Evolutionary conservation across 1,140 invertebrate genomes (phyloP), one percentile per base, ranked within the genome.

Genomic region (Zaprionus ornatus): DNA sequence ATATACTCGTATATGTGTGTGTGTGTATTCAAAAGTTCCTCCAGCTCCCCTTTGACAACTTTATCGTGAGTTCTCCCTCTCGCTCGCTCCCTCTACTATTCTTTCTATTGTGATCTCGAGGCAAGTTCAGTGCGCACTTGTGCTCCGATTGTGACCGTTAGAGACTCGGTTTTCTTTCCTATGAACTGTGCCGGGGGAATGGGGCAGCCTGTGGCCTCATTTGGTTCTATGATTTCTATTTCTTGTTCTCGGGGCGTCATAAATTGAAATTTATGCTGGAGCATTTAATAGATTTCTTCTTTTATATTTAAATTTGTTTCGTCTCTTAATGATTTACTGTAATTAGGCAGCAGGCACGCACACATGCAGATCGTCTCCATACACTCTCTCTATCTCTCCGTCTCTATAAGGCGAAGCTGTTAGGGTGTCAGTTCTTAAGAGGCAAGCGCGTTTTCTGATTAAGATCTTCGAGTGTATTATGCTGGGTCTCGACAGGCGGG

Each of bases 231-330:
- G 70, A 77, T 77, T 77, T 77, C 6, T n/a, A n/a, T 7, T 45
- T 9, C n/a, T 50, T 50, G 45, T 21, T 32, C 17, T 12, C 29
- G 5, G 7, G 84, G 81, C 84, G 73, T 87, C 70, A 88, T 85
- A 90, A 90, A 90, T 90, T 90, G 81, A 90, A 85, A 90, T 90
- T 90, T 90, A 90, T 88, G 85, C 85, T 82, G 85, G 79, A 65
- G 50, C 85, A 90, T 77, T 88, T 85, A 90, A 90, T 90, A 90
- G 85, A 90, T 90, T 87, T 77, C 64, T 65, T 52, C 64, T 48
- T 56, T 70, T 73, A 78, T 88, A 88, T 88, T 88, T 80, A 90
- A 88, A 88, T 88, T 84, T 75, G 78, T 85, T 84, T 61, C 72
- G 79, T 77, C 79, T 57, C 64, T 79, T 82, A 76, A 88, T 79